phyloP scores from a whole-genome alignment of 2,888 invertebrate genomes.

The Thymelicus sylvestris region DNA sequence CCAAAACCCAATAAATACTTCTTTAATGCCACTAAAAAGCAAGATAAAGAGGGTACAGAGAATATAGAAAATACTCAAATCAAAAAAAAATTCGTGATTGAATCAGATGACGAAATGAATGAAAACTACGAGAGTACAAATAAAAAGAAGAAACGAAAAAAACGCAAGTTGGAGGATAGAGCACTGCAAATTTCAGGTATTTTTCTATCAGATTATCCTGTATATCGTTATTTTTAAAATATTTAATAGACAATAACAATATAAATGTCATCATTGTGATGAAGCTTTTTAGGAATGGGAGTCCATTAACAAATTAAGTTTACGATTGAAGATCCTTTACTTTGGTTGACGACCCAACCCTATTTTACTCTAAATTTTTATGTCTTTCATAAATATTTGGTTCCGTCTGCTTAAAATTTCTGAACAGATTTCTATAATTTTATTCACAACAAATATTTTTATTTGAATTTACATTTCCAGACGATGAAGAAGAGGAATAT shows the following conservation, averaged over 20 bases:
- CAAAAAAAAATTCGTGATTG: slow-evolving; percentile 72
- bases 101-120: slow-evolving; percentile 70
- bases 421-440: too few species aligned
- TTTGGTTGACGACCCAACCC: too few species aligned
- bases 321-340: too few species aligned
- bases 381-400: too few species aligned
- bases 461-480: slow-evolving; percentile 47
- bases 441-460: too few species aligned
- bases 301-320: too few species aligned
- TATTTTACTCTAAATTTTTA: too few species aligned
- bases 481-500: slow-evolving; percentile 71
- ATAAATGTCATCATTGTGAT: too few species aligned
- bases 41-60: slow-evolving; percentile 28
- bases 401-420: too few species aligned
- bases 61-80: slow-evolving; percentile 45
- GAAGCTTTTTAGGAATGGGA: too few species aligned
- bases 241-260: too few species aligned
- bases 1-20: slow-evolving; percentile 67
- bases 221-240: too few species aligned
- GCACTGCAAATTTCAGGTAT: slow-evolving; percentile 77
- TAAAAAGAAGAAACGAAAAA: slow-evolving; percentile 70
- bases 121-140: slow-evolving; percentile 46
- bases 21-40: slow-evolving; percentile 47
- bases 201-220: not conserved
- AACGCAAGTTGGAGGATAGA: slow-evolving; percentile 62